These are phyloP conservation scores for Lichenostomus cassidix DNA, from an alignment of 2,113 vertebrate species.

Conservation along the genomic window DNA sequence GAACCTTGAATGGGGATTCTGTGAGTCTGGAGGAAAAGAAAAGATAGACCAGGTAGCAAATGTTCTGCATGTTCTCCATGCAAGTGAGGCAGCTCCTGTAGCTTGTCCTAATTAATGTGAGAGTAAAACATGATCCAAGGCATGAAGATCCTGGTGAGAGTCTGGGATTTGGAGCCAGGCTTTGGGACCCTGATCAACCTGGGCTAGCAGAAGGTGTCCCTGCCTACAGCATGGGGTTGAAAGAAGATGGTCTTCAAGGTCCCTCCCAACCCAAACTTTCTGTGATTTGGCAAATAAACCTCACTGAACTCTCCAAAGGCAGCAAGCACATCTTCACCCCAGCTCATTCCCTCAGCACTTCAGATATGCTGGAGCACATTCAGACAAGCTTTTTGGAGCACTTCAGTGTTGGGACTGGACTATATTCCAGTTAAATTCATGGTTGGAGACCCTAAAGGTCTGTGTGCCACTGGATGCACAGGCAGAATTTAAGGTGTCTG, in stretches of 20 bases:
- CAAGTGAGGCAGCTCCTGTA: background rate
- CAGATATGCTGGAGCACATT: background rate
- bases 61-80: background rate
- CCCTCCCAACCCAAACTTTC: background rate
- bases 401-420: fast-evolving
- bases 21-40: constrained; percentile 72
- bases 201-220: background rate
- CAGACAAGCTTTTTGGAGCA: background rate
- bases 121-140: background rate
- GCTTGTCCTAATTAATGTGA: background rate
- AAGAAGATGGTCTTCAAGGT: background rate
- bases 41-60: background rate
- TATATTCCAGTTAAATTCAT: background rate
- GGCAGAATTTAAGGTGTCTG: background rate
- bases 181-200: background rate
- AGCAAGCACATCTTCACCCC: background rate
- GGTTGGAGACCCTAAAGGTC: background rate
- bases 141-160: background rate
- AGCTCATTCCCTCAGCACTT: background rate
- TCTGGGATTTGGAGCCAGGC: background rate
- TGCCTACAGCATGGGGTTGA: background rate
- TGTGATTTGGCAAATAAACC: background rate
- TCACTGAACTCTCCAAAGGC: background rate
- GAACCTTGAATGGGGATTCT: constrained; percentile 88
- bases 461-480: fast-evolving